Base-by-base conservation (phyloP, 2,888 invertebrate species). In the Xylota segnis region DNA sequence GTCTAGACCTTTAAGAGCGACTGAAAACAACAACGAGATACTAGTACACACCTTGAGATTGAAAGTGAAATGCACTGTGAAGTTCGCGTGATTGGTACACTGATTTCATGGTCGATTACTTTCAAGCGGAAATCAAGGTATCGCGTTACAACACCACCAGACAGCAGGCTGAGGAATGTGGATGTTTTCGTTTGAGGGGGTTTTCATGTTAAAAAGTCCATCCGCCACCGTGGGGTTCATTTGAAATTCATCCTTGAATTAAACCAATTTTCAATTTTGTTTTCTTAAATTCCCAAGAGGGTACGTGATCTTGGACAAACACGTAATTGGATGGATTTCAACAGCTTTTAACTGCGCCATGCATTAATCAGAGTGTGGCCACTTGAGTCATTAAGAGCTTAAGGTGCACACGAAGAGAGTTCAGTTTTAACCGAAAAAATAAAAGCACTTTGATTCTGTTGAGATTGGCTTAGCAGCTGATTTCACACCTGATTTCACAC, bases 81-180 rank as follows among this genome's bases (percentile, higher is more conserved):
- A 59, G 65, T 52, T 79, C 34, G 75, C 81, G 75, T 84, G 75
- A 84, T 68, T 68, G 78, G 47, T 52, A 29, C 45, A n/a, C 56
- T 45, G 65, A 70, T 84, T 79, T 79, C 83, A 84, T 70, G 79
- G 79, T 65, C 83, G 79, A 84, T 79, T 79, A 84, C 79, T 84
- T 79, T 84, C 70, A 79, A 74, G 70, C 79, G 83, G 83, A 84
- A 84, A 75, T 63, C 63, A 68, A 84, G 68, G 70, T 72, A 78
- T 68, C 59, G 12, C 47, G 37, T 83, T 47, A 40, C 59, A 77
- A 65, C 65, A 83, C 65, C 7, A 52, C 32, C 70, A 43, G 16
- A 34, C 50, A 58, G 27, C 47, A 50, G 47, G 6, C 32, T 29
- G 52, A 40, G 40, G 50, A 52, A 77, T 66, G 59, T 70, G 45